Base-by-base conservation (phyloP, 2,888 invertebrate species). In the Cantharis nigra region DNA sequence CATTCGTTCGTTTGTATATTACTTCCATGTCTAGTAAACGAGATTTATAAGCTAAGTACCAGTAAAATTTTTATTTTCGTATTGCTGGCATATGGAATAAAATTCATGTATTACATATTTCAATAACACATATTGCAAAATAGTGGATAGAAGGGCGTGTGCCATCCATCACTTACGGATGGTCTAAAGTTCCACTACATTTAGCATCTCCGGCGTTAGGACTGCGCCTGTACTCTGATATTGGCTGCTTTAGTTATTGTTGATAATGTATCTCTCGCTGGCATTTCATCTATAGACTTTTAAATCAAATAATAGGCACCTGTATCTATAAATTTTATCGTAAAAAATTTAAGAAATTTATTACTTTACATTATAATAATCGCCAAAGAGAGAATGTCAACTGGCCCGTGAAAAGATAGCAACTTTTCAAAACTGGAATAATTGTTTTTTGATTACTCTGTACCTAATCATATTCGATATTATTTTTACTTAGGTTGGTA, bases 81-180 rank as follows among this genome's bases (percentile, higher is more conserved):
- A 63, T 72, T 72, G 64, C 73, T 72, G 16, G 63, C 69, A 30
- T 65, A 28, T 49, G 72, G 70, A 75, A 78, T 78, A 75, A 78
- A 78, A 69, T 78, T 75, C 71, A 70, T 75, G 76, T 75, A 78
- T 76, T 79, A 79, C 81, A 87, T 87, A 88, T 87, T 88, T 88
- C 88, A 88, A 88, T 87, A 87, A 87, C 87, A 87, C 86, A 87
- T 87, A 87, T 87, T 86, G 87, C 87, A 85, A 85, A 49, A 78
- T 78, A 72, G 77, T 87, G 86, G 87, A 87, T 87, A 86, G 85
- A 86, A 87, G 87, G 87, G 87, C 86, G 87, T 87, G 86, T 83
- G 85, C 86, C 87, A 89, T 89, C 88, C 87, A 88, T 89, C 88
- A 88, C 88, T 89, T 84, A 87, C 88, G 88, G 88, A 86, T 88